phyloP scores from a whole-genome alignment of 2,888 invertebrate genomes.

The Nymphalis c-album region DNA sequence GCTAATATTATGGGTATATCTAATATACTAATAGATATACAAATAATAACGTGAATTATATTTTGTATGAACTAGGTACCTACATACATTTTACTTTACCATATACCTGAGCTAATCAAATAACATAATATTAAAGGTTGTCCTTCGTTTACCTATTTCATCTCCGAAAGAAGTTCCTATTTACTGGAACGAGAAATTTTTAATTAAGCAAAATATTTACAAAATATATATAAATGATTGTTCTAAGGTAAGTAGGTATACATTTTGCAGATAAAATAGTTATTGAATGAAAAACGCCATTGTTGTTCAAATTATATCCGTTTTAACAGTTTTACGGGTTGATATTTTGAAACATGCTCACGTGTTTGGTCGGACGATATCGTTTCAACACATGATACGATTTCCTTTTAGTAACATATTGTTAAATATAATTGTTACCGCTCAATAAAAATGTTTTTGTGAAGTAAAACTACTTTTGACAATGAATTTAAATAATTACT shows the following conservation, averaged over 20 bases:
- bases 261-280: background rate
- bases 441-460: too few relatives aligned
- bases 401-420: background rate
- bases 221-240: too few relatives aligned
- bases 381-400: background rate
- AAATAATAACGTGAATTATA: too few relatives aligned
- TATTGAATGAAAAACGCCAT: conserved; percentile 5
- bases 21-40: too few relatives aligned
- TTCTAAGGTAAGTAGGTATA: background rate
- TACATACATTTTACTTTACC: background rate
- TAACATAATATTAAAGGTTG: background rate
- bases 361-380: conserved; percentile 38
- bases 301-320: conserved; percentile 27
- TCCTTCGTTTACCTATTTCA: background rate
- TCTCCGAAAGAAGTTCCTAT: background rate
- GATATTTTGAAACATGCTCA: conserved; percentile 54
- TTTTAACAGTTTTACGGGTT: conserved; percentile 46
- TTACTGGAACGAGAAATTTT: too few relatives aligned
- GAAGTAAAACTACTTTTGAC: too few relatives aligned
- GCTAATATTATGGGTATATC: too few relatives aligned
- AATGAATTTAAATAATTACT: too few relatives aligned
- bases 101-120: background rate
- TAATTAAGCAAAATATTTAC: background rate
- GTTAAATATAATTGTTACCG: background rate
- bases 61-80: too few relatives aligned